These are phyloP conservation scores for Acropora yongei DNA, from an alignment of 64 coral and sea anemone species.

Conservation along the genomic window DNA sequence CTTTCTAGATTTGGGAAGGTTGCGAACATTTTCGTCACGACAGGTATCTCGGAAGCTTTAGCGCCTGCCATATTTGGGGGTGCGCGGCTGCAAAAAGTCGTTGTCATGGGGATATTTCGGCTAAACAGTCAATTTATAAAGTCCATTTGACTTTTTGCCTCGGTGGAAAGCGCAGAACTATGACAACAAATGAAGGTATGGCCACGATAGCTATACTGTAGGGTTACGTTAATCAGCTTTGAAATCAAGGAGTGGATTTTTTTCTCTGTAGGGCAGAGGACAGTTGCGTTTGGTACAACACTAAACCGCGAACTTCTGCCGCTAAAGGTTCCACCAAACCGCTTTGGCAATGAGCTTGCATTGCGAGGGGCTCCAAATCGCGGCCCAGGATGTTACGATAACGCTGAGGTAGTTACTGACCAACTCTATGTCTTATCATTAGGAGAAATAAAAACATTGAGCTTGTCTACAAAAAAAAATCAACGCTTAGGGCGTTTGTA, in stretches of 20 bases:
- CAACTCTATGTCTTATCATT: background rate
- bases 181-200: constrained; percentile 36
- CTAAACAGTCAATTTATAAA: background rate
- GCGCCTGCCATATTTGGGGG: background rate
- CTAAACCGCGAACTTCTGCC: constrained; percentile 86
- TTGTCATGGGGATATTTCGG: background rate
- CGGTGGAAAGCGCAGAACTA: background rate
- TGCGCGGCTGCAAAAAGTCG: background rate
- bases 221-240: background rate
- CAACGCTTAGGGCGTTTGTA: background rate
- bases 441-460: background rate
- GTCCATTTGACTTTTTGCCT: constrained; percentile 1
- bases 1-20: too few species aligned
- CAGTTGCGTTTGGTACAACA: constrained; percentile 92
- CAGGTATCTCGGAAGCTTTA: too few species aligned
- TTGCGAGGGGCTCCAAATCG: constrained; percentile 76
- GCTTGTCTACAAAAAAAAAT: background rate
- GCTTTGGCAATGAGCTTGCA: constrained; percentile 84
- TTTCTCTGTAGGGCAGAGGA: constrained; percentile 5
- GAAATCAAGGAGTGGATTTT: background rate
- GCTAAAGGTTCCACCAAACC: constrained; percentile 78
- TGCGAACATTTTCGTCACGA: too few species aligned
- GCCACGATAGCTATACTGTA: background rate
- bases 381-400: constrained; percentile 95
- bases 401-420: constrained; percentile 77